Conservation (phyloP, 2,113 vertebrate species). For the Nibea albiflora region DNA sequence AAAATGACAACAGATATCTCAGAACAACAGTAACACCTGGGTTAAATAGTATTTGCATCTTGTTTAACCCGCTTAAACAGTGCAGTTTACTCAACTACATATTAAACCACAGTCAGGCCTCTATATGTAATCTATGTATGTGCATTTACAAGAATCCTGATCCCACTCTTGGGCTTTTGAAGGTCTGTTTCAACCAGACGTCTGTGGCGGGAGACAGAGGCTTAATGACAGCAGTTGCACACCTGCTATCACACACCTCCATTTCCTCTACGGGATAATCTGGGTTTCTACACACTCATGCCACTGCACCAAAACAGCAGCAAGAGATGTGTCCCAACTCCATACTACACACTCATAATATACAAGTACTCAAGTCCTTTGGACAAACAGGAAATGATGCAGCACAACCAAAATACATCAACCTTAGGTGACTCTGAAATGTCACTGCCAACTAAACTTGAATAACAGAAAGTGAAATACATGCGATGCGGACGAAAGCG, state of each 20-base stretch:
- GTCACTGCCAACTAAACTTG: neutral
- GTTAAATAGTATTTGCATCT: neutral
- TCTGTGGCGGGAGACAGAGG: neutral
- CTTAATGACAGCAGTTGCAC: conserved; percentile 20
- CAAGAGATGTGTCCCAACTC: neutral
- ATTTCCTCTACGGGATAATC: conserved; percentile 39
- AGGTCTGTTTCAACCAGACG: neutral
- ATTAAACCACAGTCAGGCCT: neutral
- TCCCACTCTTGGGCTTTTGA: neutral
- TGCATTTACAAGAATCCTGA: neutral
- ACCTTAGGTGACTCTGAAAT: neutral
- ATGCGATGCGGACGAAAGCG: neutral
- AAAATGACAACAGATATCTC: conserved; percentile 10
- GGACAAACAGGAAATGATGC: no score
- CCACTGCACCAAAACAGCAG: conserved; percentile 2
- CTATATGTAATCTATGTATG: neutral
- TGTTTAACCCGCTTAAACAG: neutral
- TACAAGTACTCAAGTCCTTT: no score
- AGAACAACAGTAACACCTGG: neutral
- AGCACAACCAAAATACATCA: neutral
- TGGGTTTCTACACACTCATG: conserved; percentile 7
- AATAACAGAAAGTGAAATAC: neutral
- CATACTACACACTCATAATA: neutral
- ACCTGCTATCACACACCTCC: conserved; percentile 25
- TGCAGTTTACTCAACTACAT: neutral